A percentile compares a stretch with the other conserved stretches of the same genome.
phyloP scores from a whole-genome alignment of 2,797 vertebrate species.

The Numenius phaeopus region DNA sequence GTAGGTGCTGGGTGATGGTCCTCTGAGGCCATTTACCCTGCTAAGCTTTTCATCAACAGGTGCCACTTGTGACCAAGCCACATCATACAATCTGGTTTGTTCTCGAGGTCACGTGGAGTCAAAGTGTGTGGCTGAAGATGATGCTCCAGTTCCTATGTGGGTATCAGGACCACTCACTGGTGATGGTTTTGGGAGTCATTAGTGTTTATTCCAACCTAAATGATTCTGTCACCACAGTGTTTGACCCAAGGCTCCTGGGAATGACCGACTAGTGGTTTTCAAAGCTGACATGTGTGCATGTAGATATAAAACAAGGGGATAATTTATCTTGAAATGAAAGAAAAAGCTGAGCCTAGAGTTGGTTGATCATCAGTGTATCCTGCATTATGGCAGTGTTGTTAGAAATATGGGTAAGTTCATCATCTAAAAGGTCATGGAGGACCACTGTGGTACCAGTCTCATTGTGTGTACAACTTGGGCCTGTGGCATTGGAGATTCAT shows the following conservation, averaged over 20 bases:
- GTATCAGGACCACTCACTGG: not conserved
- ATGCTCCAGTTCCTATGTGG: not conserved
- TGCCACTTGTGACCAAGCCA: not conserved
- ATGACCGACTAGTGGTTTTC: not conserved
- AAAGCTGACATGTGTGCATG: not conserved
- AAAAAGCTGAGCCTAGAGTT: not conserved
- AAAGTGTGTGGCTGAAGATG: not conserved
- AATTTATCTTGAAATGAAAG: not conserved
- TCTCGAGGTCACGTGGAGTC: accelerated
- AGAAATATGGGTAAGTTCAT: not conserved
- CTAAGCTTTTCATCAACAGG: not conserved
- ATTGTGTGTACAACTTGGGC: not conserved
- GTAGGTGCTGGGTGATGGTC: not conserved
- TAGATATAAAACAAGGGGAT: not conserved
- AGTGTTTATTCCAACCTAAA: not conserved
- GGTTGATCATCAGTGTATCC: not conserved
- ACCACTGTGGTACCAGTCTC: not conserved
- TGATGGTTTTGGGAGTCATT: not conserved
- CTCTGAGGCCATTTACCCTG: not conserved
- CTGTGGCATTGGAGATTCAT: not conserved
- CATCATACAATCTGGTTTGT: not conserved
- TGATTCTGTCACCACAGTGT: not conserved
- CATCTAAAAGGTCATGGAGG: not conserved
- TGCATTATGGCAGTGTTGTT: not conserved
- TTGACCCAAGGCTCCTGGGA: not conserved